Evolutionary conservation across 2,797 vertebrate genomes (phyloP).

Genomic region (Ciconia nigra): DNA sequence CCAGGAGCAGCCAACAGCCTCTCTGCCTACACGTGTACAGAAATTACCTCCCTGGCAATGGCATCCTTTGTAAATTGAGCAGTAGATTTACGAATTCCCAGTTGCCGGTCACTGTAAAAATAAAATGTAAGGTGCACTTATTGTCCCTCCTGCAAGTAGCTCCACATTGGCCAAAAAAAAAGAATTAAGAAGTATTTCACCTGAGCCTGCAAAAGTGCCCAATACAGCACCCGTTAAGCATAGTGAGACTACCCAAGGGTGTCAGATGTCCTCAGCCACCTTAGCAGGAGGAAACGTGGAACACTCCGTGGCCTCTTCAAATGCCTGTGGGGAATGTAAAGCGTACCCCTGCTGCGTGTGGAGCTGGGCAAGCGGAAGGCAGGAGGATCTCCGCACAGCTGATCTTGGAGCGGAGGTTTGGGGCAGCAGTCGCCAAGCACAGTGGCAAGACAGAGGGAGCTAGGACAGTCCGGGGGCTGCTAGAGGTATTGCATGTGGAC

Average conservation of each 20-base stretch:
- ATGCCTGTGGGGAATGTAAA: not conserved
- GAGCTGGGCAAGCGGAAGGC: rapidly evolving
- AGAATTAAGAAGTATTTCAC: conserved; percentile 19
- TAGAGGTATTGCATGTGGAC: rapidly evolving
- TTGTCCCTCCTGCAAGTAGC: not conserved
- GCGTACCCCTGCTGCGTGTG: rapidly evolving
- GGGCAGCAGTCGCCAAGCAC: not conserved
- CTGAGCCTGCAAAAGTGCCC: not conserved
- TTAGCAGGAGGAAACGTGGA: not conserved
- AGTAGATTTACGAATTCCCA: not conserved
- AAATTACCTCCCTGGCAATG: conserved; percentile 54
- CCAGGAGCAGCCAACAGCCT: conserved; percentile 31
- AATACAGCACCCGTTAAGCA: not conserved
- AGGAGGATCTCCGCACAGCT: not conserved
- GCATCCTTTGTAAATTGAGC: conserved; percentile 11
- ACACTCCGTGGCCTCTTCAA: not conserved
- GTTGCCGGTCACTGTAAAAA: not conserved
- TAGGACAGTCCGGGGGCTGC: not conserved
- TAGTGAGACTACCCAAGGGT: rapidly evolving
- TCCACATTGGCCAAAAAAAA: not conserved
- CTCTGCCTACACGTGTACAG: not conserved
- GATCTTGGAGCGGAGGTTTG: too few species aligned
- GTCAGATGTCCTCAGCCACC: not conserved
- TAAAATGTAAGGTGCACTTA: not conserved
- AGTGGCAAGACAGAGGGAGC: not conserved